Percentiles rank a stretch among this genome's conserved stretches.
Conservation (phyloP, 2,888 invertebrate species). For the Eupeodes latifasciatus region DNA sequence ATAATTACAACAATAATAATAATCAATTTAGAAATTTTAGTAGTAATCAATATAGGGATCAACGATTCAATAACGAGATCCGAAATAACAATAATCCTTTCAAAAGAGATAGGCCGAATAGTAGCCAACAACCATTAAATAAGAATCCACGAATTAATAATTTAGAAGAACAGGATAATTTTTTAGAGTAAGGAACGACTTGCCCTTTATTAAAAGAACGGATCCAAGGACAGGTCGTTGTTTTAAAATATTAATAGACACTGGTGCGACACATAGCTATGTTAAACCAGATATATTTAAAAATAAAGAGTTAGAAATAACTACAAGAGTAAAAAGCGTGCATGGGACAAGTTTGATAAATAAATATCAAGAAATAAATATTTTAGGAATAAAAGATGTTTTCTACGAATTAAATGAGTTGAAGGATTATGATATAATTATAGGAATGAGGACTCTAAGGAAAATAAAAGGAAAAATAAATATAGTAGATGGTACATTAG, state of each 20-base stretch:
- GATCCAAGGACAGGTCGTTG: neutral
- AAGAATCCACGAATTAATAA: too few species aligned
- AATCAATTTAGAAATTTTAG: too few species aligned
- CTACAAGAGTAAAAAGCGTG: too few species aligned
- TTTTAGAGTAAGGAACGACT: neutral
- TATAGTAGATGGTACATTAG: slow-evolving; percentile 8
- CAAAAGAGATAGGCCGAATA: neutral
- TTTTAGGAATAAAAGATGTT: neutral
- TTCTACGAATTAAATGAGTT: neutral
- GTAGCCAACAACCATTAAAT: neutral
- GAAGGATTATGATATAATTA: neutral
- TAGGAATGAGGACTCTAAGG: neutral
- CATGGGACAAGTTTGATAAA: too few species aligned
- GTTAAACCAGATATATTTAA: neutral
- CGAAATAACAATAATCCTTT: neutral
- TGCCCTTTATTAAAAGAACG: neutral
- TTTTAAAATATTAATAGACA: slow-evolving; percentile 2
- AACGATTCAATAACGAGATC: neutral
- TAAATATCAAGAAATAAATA: neutral
- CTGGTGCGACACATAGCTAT: neutral
- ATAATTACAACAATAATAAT: too few species aligned
- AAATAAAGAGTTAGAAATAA: neutral
- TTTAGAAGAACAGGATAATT: neutral
- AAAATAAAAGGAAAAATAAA: neutral
- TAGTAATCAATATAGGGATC: too few species aligned